phyloP scores from a whole-genome alignment of 2,113 vertebrate genomes.

The Muntiacus muntjak region DNA sequence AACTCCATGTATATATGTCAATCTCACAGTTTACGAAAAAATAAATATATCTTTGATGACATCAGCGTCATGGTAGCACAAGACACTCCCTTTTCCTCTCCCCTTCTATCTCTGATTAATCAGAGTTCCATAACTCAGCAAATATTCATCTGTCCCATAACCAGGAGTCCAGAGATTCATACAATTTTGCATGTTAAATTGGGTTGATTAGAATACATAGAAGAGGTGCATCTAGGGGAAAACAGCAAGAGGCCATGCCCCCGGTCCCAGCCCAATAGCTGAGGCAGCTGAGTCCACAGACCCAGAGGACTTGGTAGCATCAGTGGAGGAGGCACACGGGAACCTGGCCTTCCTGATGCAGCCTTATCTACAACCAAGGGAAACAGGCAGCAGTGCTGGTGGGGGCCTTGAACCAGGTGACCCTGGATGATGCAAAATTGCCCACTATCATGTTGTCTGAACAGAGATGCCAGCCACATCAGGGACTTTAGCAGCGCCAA shows the following conservation, averaged over 20 bases:
- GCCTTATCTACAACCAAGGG: background rate
- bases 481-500: no score
- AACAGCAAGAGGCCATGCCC: background rate
- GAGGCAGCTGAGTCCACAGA: background rate
- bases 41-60: background rate
- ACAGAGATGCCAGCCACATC: background rate
- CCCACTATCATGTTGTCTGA: background rate
- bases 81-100: background rate
- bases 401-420: background rate
- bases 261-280: fast-evolving
- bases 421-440: background rate
- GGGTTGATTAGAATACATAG: background rate
- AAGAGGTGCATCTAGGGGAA: background rate
- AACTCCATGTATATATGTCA: background rate
- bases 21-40: background rate
- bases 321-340: background rate
- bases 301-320: background rate
- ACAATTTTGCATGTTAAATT: background rate
- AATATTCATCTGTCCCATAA: background rate
- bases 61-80: background rate
- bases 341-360: background rate
- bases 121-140: background rate
- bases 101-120: background rate
- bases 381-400: background rate
- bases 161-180: background rate